phyloP scores from a whole-genome alignment of 2,113 vertebrate genomes.

The Astur gentilis region DNA sequence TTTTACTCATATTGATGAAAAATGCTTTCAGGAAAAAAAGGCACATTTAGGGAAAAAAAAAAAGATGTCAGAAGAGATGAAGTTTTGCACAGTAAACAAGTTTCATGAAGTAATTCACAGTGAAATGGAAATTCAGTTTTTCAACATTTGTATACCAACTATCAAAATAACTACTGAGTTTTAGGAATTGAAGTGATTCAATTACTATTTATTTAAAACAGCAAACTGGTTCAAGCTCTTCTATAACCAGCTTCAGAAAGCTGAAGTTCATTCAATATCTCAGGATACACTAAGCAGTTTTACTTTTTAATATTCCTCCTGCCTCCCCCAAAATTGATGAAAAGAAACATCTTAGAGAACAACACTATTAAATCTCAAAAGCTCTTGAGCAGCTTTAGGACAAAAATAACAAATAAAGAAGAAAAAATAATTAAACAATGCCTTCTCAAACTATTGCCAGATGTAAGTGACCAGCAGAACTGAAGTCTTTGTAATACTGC shows the following conservation, averaged over 20 bases:
- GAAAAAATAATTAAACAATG: background rate
- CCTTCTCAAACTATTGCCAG: background rate
- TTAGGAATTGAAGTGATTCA: background rate
- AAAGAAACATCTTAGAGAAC: background rate
- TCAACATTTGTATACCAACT: background rate
- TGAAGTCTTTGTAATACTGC: background rate
- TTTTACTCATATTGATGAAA: background rate
- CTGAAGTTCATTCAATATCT: background rate
- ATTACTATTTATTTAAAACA: background rate
- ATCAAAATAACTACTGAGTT: background rate
- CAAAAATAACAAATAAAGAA: background rate
- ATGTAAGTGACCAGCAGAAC: background rate
- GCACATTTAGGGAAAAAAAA: background rate
- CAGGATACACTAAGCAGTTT: background rate
- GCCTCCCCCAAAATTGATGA: background rate
- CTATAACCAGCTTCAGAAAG: background rate
- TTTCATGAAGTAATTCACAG: background rate
- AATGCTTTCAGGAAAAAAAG: background rate
- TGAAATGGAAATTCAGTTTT: background rate
- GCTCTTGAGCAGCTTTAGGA: background rate
- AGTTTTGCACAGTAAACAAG: background rate
- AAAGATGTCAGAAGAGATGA: background rate
- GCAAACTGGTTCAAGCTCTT: background rate
- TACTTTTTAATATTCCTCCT: background rate
- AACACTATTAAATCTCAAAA: background rate